Evolutionary conservation across 2,113 vertebrate species (phyloP).

Genomic region (Otolemur garnettii): DNA sequence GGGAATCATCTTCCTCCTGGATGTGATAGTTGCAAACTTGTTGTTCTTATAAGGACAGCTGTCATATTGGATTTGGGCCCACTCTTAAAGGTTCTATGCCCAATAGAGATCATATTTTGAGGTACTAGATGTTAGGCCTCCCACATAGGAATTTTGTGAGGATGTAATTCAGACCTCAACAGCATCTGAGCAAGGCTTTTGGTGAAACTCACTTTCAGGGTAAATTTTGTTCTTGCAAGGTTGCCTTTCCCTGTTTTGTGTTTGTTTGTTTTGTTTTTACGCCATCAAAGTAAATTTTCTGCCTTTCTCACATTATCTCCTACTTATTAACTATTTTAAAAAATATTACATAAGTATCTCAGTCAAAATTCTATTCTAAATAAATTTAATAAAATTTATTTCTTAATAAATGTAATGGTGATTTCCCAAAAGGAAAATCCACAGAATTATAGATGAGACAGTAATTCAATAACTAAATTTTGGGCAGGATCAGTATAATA

Average conservation of each 20-base stretch:
- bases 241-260: not conserved
- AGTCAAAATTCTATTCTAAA: not conserved
- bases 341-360: not conserved
- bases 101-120: not conserved
- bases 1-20: not conserved
- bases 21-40: not conserved
- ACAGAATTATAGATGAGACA: not conserved
- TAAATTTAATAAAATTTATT: not conserved
- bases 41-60: not conserved
- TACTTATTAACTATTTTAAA: slow-evolving; percentile 1
- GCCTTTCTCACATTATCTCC: not conserved
- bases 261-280: not conserved
- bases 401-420: not conserved
- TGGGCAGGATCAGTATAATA: not conserved
- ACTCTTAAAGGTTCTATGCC: not conserved
- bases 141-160: not conserved
- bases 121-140: not conserved
- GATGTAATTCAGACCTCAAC: not conserved
- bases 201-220: not conserved
- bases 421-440: not conserved
- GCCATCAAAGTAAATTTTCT: slow-evolving; percentile 1
- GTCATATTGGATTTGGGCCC: not conserved
- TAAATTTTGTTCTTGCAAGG: slow-evolving; percentile 26
- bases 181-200: not conserved
- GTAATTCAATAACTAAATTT: slow-evolving; percentile 15